Evolutionary conservation across 2,113 vertebrate species (phyloP), one percentile per base, ranked within the genome.

Genomic region (Hystrix brachyura): DNA sequence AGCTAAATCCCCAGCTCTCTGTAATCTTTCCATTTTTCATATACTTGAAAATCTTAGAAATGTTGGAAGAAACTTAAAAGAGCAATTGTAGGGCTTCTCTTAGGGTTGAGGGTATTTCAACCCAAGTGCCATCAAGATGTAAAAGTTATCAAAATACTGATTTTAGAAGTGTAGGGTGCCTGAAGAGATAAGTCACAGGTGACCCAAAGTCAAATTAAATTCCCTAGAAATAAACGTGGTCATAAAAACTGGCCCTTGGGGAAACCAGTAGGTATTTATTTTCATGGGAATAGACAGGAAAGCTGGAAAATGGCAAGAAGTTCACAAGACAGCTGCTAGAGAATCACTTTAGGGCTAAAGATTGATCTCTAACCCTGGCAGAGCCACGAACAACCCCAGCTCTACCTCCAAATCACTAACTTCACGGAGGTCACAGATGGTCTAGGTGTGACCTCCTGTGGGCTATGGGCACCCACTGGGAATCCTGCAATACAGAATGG

Each of bases 261-360:
- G 29, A 90, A 85, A 67, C 5, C 1, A 12, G 1, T 0, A 32
- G 19, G 59, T 23, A 21, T 21, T 51, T 78, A 55, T 34, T 85
- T 43, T 23, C 0, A 0, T 25, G 8, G 74, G 51, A 32, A 55
- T n/a, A 78, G 11, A 19, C 7, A 13, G 0, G 6, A 86, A 4
- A 0, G 1, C 7, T 18, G 0, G 13, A 65, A 53, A 23, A 46
- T 7, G 21, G 7, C 2, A 57, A 48, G 32, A 38, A 11, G 0
- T 13, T 18, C 7, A 0, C 2, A 18, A 46, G 27, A 10, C 7
- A 55, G 5, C 29, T 65, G 67, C 19, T 69, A 21, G 53, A 46
- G 7, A 64, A 53, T 7, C 25, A 10, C 25, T 6, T 46, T n/a
- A 23, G 43, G 17, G n/a, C n/a, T 78, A 5, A 62, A 10, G 51